These are phyloP conservation scores for Percopsis omiscomaycus DNA, from an alignment of 2,797 vertebrate species.

Conservation along the genomic window DNA sequence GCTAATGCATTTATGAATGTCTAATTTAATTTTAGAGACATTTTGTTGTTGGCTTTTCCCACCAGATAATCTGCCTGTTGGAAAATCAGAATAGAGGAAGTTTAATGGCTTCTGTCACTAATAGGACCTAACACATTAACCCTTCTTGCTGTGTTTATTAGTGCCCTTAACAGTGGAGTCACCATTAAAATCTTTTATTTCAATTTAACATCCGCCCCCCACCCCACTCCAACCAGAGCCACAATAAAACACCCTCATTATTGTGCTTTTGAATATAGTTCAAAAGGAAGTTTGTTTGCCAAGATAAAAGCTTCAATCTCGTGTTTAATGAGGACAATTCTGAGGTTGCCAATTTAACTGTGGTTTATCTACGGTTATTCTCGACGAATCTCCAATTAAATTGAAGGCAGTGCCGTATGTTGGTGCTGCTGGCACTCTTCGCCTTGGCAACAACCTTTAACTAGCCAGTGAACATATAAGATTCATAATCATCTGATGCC, in stretches of 20 bases:
- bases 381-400: slow-evolving; percentile 40
- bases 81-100: slow-evolving; percentile 49
- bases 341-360: slow-evolving; percentile 46
- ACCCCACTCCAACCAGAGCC: slow-evolving; percentile 20
- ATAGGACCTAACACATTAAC: slow-evolving; percentile 42
- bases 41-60: slow-evolving; percentile 62
- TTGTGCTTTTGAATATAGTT: slow-evolving; percentile 29
- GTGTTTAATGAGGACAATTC: slow-evolving; percentile 53
- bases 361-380: slow-evolving; percentile 43
- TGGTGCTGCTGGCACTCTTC: slow-evolving; percentile 24
- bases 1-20: slow-evolving; percentile 72
- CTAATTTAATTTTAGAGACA: slow-evolving; percentile 62
- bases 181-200: slow-evolving; percentile 48
- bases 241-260: slow-evolving; percentile 27
- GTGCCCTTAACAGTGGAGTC: slow-evolving; percentile 33
- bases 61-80: slow-evolving; percentile 50
- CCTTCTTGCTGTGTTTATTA: slow-evolving; percentile 46
- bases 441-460: slow-evolving; percentile 6
- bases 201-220: slow-evolving; percentile 19
- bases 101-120: slow-evolving; percentile 56
- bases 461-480: slow-evolving; percentile 10
- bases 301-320: slow-evolving; percentile 57
- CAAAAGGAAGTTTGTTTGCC: slow-evolving; percentile 39
- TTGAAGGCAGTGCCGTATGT: slow-evolving; percentile 30
- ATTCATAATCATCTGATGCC: slow-evolving; percentile 19